These are phyloP conservation scores for Galaxias olidus DNA, from an alignment of 2,797 vertebrate genomes.

Conservation along the genomic window DNA sequence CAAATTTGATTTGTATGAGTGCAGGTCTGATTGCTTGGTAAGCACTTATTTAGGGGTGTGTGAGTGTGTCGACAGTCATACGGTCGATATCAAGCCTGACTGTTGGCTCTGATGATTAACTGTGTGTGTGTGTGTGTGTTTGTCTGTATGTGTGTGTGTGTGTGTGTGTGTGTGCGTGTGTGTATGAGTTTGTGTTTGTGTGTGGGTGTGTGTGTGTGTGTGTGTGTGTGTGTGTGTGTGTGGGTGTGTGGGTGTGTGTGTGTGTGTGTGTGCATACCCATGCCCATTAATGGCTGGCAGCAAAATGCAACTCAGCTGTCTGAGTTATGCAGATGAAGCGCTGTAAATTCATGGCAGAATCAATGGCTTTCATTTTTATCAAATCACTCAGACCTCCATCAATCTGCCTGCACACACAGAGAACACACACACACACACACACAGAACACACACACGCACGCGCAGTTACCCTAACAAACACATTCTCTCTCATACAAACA, in stretches of 20 bases:
- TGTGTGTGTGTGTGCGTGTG: slow-evolving; percentile 1
- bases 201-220: slow-evolving; percentile 26
- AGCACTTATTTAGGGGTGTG: slow-evolving; percentile 49
- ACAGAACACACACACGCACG: slow-evolving; percentile 23
- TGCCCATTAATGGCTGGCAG: slow-evolving; percentile 60
- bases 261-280: slow-evolving; percentile 33
- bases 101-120: slow-evolving; percentile 16
- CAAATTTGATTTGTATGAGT: slow-evolving; percentile 45
- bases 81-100: slow-evolving; percentile 36
- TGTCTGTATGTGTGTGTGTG: background rate
- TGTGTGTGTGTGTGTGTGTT: background rate
- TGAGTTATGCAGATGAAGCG: slow-evolving; percentile 75
- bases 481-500: slow-evolving; percentile 6
- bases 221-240: slow-evolving; percentile 16
- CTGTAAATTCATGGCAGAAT: slow-evolving; percentile 80
- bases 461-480: slow-evolving; percentile 27
- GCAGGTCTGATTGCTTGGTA: slow-evolving; percentile 39
- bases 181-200: slow-evolving; percentile 14
- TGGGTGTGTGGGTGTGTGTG: slow-evolving; percentile 28
- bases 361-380: slow-evolving; percentile 81
- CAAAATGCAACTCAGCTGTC: slow-evolving; percentile 74
- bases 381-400: slow-evolving; percentile 74
- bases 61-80: slow-evolving; percentile 35
- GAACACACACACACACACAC: background rate
- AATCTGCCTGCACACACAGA: slow-evolving; percentile 50